phyloP scores from a whole-genome alignment of 1,140 invertebrate species.

The Drosophila nigrodunni region DNA sequence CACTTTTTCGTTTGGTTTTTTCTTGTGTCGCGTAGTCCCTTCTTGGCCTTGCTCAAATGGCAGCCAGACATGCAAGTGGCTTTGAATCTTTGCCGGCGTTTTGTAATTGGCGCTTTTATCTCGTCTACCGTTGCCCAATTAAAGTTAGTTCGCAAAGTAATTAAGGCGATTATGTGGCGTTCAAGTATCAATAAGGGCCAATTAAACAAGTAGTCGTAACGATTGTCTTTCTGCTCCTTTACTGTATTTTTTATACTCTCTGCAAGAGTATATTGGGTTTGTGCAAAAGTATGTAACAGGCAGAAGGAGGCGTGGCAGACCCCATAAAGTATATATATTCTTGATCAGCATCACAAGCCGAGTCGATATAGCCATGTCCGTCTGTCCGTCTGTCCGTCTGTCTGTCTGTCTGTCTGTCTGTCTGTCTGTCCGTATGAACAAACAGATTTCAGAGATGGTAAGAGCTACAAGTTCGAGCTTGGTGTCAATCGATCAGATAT shows the following conservation, averaged over 20 bases:
- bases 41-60: slow-evolving; percentile 47
- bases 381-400: too few relatives aligned
- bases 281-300: too few relatives aligned
- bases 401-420: too few relatives aligned
- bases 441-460: too few relatives aligned
- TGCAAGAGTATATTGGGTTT: too few relatives aligned
- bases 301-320: too few relatives aligned
- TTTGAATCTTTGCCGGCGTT: slow-evolving; percentile 41
- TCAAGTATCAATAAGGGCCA: slow-evolving; percentile 80
- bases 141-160: slow-evolving; percentile 82
- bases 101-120: slow-evolving; percentile 75
- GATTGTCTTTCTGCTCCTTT: slow-evolving; percentile 61
- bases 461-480: too few relatives aligned
- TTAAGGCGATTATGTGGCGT: slow-evolving; percentile 81
- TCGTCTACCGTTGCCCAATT: slow-evolving; percentile 73
- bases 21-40: slow-evolving; percentile 19
- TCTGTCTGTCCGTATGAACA: too few relatives aligned
- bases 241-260: slow-evolving; percentile 47
- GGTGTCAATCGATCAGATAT: too few relatives aligned
- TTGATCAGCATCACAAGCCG: too few relatives aligned
- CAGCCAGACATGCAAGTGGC: slow-evolving; percentile 72
- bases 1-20: not conserved
- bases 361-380: too few relatives aligned
- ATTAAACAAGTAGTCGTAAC: slow-evolving; percentile 65
- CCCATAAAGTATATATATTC: too few relatives aligned